phyloP scores from a whole-genome alignment of 35 echinoderm and acorn worm species.

The Patiria miniata region DNA sequence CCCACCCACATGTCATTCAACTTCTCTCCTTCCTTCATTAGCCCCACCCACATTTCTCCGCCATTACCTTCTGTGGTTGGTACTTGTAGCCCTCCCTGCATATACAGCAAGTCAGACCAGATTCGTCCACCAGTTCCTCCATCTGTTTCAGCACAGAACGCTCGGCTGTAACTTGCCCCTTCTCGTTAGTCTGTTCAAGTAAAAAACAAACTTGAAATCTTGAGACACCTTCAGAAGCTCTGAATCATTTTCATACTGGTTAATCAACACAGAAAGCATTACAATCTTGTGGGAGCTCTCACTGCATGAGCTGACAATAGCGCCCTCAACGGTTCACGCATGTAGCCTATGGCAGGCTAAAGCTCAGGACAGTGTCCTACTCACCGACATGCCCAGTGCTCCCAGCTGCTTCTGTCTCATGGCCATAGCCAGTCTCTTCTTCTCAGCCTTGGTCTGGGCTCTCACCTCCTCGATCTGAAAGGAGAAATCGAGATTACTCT shows the following conservation, averaged over 20 bases:
- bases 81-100: slow-evolving; percentile 99
- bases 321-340: neutral
- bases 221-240: neutral
- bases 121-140: slow-evolving; percentile 96
- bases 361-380: neutral
- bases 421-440: slow-evolving; percentile 94
- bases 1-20: too few relatives aligned
- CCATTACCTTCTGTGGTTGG: slow-evolving; percentile 88
- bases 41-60: neutral
- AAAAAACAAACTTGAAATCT: slow-evolving; percentile 16
- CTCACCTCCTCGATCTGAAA: slow-evolving; percentile 93
- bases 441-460: slow-evolving; percentile 95
- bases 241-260: neutral
- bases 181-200: slow-evolving; percentile 90
- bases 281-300: neutral
- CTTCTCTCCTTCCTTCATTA: neutral
- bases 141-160: slow-evolving; percentile 79
- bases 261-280: neutral
- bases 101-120: slow-evolving; percentile 98
- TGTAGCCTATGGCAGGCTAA: neutral
- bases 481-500: neutral
- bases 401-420: slow-evolving; percentile 98
- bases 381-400: slow-evolving; percentile 97
- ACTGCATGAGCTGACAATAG: neutral
- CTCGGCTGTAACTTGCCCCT: slow-evolving; percentile 96